These are phyloP conservation scores for Dolichopus griseipennis DNA, from an alignment of 2,888 invertebrate genomes.

Conservation along the genomic window DNA sequence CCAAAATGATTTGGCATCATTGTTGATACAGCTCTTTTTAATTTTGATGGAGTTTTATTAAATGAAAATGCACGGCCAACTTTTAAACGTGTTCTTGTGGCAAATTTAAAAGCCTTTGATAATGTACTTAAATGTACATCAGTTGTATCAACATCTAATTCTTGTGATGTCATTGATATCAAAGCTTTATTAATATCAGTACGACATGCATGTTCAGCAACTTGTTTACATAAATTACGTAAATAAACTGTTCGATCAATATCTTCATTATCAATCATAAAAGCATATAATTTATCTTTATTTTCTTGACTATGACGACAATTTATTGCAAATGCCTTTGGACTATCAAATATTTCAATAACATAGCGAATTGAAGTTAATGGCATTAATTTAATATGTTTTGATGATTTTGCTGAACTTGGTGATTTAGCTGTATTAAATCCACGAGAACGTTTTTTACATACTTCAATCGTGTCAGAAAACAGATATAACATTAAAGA, in stretches of 20 bases:
- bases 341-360: conserved; percentile 82
- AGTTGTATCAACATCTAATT: conserved; percentile 79
- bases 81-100: conserved; percentile 72
- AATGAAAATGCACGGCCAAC: conserved; percentile 92
- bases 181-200: conserved; percentile 61
- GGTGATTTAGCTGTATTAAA: conserved; percentile 63
- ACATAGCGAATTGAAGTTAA: conserved; percentile 83
- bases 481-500: conserved; percentile 85
- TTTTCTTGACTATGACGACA: conserved; percentile 76
- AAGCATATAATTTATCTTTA: conserved; percentile 81
- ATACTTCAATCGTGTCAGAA: conserved; percentile 89
- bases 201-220: conserved; percentile 86
- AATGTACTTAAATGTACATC: conserved; percentile 79
- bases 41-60: conserved; percentile 87
- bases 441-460: conserved; percentile 72
- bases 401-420: conserved; percentile 71
- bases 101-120: conserved; percentile 85
- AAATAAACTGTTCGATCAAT: conserved; percentile 74
- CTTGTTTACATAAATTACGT: conserved; percentile 74
- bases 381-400: conserved; percentile 83
- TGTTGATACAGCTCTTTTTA: conserved; percentile 88
- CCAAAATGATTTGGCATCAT: conserved; percentile 88
- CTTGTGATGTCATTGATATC: conserved; percentile 47
- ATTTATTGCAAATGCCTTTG: conserved; percentile 82
- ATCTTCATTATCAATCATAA: conserved; percentile 75